Evolutionary conservation across 2,888 invertebrate species (phyloP), one percentile per base, ranked within the genome.

Genomic region (Alviniconcha strummeri): DNA sequence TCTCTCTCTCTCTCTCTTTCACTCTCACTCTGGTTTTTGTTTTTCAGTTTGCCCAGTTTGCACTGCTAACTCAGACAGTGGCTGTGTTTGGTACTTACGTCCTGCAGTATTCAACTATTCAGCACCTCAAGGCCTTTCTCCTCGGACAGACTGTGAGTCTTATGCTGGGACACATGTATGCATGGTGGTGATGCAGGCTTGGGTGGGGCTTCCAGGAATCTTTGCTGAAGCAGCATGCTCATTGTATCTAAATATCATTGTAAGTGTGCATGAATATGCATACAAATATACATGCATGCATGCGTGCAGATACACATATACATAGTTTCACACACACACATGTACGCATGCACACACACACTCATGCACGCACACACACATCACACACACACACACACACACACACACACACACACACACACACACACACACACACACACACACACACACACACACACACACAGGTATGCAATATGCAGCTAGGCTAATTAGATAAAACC

Each of bases 1-100:
- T 36, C 36, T 36, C 36, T 36, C 36, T 36, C 36, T 36, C 36
- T 36, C 36, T 36, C 36, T 36, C 36, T 36, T 3, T 36, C 36
- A 1, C 36, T 36, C 36, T 36, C 36, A 36, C 36, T 36, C 36
- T 36, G 36, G 36, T 36, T 36, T 36, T 36, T 36, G 36, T 96
- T 88, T 97, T 97, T 96, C 96, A 97, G 94, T 97, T 98, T 94
- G 96, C 97, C 0, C 97, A 97, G 89, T 97, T 97, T 90, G 96
- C 97, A 84, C 95, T 97, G 89, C 94, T 96, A 5, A 97, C 97
- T 0, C 97, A 97, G 93, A 95, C 96, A 0, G 93, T 96, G 7
- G 96, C 96, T 5, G 95, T 97, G 87, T 96, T 97, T 90, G 94
- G 96, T 2, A 95, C 96, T 88, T 96, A 96, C 88, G 89, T 94